Evolutionary conservation across 2,113 vertebrate genomes (phyloP), one percentile per base, ranked within the genome.

Genomic region (Eira barbara): DNA sequence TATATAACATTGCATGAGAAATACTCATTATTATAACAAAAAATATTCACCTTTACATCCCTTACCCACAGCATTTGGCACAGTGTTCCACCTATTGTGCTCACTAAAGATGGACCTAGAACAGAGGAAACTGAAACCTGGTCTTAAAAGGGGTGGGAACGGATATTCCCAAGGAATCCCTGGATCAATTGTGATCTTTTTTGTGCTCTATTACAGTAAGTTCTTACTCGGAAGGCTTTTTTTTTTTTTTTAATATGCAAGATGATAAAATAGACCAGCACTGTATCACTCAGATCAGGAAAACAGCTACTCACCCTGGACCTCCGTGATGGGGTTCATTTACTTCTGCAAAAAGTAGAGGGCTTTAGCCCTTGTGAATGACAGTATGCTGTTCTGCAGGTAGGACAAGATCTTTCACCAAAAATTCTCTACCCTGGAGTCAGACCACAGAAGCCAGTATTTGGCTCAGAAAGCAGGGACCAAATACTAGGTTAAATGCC

Each of bases 61-160:
- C 36, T 90, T 93, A 39, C 27, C 49, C 67, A 34, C 1, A 49
- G 65, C 17, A 79, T 25, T 23, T 65, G 87, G 67, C 36, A 95
- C 21, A 73, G 61, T 59, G 23, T 59, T 63, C 9, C 88, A 39
- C 89, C 52, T 36, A 63, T 27, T 79, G 79, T 69, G 61, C 39
- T 94, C 49, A 76, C 81, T 86, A 85, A 96, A 87, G 47, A 55
- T 17, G 88, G 6, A 71, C 34, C 31, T 3, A 92, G 10, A 83
- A 93, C 34, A 96, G 52, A 95, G 63, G 91, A 89, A 95, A 88
- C 23, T 21, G 86, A 78, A 92, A 91, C 34, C 49, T 80, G 36
- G 42, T 87, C 97, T 91, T 87, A 88, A 97, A 86, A 97, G 52
- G 23, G 25, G 78, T 1, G 92, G 45, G 9, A 97, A 55, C 25